A percentile compares a stretch with the other conserved stretches of the same genome.
Evolutionary conservation across 2,888 invertebrate genomes (phyloP).

Genomic region (Diplazon laetatorius): DNA sequence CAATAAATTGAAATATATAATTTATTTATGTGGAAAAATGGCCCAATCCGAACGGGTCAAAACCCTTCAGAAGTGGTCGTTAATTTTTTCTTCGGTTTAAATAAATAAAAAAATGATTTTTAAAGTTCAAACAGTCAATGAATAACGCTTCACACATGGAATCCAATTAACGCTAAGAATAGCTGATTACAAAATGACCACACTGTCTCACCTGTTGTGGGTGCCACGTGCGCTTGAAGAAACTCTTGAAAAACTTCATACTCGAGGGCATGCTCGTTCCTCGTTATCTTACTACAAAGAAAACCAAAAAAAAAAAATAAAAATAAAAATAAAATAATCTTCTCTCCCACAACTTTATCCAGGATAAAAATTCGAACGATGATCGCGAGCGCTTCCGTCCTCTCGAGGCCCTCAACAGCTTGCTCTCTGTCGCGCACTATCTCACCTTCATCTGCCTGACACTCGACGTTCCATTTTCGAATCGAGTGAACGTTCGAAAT

Average conservation of each 20-base stretch:
- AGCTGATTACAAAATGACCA: neutral
- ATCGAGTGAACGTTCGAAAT: neutral
- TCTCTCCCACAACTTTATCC: constrained; percentile 16
- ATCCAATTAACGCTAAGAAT: no score
- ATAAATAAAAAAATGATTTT: no score
- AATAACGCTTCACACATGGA: no score
- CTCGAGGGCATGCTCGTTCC: constrained; percentile 60
- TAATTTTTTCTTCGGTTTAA: no score
- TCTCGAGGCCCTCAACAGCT: neutral
- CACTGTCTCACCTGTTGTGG: constrained; percentile 76
- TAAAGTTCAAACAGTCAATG: no score
- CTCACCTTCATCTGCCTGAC: neutral
- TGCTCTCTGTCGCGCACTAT: constrained; percentile 14
- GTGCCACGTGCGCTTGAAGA: constrained; percentile 80
- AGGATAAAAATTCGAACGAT: neutral
- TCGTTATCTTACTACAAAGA: constrained; percentile 12
- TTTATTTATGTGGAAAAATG: no score
- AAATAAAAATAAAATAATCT: neutral
- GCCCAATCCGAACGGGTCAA: no score
- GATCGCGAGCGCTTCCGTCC: neutral
- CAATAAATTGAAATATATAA: no score
- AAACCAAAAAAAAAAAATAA: no score
- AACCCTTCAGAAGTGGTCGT: no score
- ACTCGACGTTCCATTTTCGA: neutral
- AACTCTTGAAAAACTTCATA: constrained; percentile 78